Percentiles rank a stretch among this genome's conserved stretches.
Evolutionary conservation across 1,140 invertebrate genomes (phyloP).

Genomic region (Harpegnathos saltator): DNA sequence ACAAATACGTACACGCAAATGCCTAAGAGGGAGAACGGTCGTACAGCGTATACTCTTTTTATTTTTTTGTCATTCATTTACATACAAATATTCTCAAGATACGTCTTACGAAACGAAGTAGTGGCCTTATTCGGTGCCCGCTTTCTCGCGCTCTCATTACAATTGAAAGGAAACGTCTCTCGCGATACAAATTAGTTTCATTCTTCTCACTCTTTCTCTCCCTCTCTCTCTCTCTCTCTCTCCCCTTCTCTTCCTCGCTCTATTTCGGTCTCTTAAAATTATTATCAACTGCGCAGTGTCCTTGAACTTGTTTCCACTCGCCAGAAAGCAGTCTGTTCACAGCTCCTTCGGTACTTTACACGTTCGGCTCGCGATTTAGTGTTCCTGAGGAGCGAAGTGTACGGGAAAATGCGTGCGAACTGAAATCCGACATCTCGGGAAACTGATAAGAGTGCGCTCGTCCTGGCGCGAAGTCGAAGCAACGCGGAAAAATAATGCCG

Average conservation of each 20-base stretch:
- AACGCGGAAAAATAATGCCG: background rate
- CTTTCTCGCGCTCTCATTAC: constrained; percentile 63
- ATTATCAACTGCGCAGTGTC: constrained; percentile 59
- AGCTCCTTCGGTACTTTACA: constrained; percentile 1
- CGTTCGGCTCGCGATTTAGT: constrained; percentile 4
- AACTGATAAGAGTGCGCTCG: background rate
- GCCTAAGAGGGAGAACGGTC: background rate
- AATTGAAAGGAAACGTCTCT: constrained; percentile 62
- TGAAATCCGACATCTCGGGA: background rate
- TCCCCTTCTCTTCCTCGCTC: background rate
- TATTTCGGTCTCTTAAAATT: constrained; percentile 62
- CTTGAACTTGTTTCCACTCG: constrained; percentile 55
- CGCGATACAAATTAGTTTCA: constrained; percentile 61
- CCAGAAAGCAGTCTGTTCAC: constrained; percentile 7
- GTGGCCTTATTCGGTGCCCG: constrained; percentile 69
- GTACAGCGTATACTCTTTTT: constrained; percentile 77
- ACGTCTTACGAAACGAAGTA: constrained; percentile 79
- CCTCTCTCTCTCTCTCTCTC: no score
- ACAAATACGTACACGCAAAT: background rate
- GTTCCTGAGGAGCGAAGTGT: background rate
- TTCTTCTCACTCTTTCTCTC: no score
- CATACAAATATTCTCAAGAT: constrained; percentile 84
- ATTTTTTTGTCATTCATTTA: constrained; percentile 84
- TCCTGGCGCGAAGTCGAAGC: background rate
- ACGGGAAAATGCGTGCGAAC: background rate